Evolutionary conservation across 2,113 vertebrate genomes (phyloP), one percentile per base, ranked within the genome.

Genomic region (Tenebrosternarchus preto): DNA sequence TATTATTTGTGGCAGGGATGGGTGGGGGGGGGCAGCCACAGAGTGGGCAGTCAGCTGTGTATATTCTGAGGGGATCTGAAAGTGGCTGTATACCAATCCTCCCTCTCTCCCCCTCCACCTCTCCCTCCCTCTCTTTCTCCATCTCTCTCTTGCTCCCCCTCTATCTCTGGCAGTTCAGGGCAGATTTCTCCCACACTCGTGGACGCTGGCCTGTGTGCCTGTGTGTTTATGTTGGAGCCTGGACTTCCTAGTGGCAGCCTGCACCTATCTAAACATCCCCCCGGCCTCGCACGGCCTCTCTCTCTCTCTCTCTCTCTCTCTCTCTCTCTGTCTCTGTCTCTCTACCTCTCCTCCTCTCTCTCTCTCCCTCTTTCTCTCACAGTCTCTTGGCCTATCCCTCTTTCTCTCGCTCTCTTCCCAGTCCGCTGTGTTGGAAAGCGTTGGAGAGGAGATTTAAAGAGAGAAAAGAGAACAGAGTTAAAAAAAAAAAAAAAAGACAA

Each of bases 231-330:
- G 90, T 92, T 94, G 93, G 93, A 93, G 91, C 91, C 84, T 88
- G 91, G 91, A 93, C 92, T 94, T 94, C 93, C 92, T 94, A 93
- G 93, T 94, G 93, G 93, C 93, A 94, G 93, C 91, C 91, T 93
- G 93, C 93, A 93, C 93, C 93, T 93, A 94, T 93, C 90, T 93
- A 93, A 94, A 94, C 93, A 94, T 93, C 93, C 93, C 92, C 90
- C 91, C 88, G 87, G 90, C 90, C 90, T 91, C 76, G 80, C 88
- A 88, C 82, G 77, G 82, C 85, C 85, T 61, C 80, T 63, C 60
- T 72, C 53, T 46, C 67, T 76, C 70, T 43, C 71, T 33, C 71
- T 46, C 5, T 59, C n/a, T 25, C 76, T 56, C 70, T 68, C 66
- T 68, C 70, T 71, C 72, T 68, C 84, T 59, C 68, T 61, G 68